phyloP scores from a whole-genome alignment of 2,888 invertebrate species.

The Hecatera dysodea region DNA sequence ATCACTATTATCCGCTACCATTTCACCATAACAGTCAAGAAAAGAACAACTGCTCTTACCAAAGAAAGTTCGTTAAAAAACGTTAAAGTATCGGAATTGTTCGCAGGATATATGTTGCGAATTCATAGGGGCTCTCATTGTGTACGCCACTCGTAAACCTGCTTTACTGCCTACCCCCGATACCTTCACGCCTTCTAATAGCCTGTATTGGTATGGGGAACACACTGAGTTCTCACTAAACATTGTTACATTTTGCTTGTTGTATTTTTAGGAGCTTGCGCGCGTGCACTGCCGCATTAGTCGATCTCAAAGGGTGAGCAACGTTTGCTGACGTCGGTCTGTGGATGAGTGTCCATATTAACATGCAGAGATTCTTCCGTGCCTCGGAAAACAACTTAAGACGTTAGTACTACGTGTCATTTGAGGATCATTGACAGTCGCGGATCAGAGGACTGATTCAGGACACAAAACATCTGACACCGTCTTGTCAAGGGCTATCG shows the following conservation, averaged over 20 bases:
- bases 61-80: slow-evolving; percentile 47
- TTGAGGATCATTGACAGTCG: no score
- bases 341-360: no score
- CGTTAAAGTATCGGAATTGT: slow-evolving; percentile 55
- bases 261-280: no score
- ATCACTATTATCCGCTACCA: not conserved
- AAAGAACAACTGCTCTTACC: slow-evolving; percentile 14
- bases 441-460: no score
- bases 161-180: slow-evolving; percentile 62
- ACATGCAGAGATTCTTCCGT: no score
- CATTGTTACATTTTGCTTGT: not conserved
- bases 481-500: no score
- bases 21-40: not conserved
- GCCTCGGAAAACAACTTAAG: no score
- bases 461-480: no score
- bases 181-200: slow-evolving; percentile 63
- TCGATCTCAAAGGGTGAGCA: no score
- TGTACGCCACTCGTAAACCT: slow-evolving; percentile 65
- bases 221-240: slow-evolving; percentile 27
- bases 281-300: no score
- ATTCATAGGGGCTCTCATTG: slow-evolving; percentile 61
- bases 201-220: slow-evolving; percentile 31
- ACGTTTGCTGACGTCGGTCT: no score
- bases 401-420: no score
- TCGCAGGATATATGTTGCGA: slow-evolving; percentile 55